Conservation (phyloP, 2,888 invertebrate species). For the Ophion ellenae region DNA sequence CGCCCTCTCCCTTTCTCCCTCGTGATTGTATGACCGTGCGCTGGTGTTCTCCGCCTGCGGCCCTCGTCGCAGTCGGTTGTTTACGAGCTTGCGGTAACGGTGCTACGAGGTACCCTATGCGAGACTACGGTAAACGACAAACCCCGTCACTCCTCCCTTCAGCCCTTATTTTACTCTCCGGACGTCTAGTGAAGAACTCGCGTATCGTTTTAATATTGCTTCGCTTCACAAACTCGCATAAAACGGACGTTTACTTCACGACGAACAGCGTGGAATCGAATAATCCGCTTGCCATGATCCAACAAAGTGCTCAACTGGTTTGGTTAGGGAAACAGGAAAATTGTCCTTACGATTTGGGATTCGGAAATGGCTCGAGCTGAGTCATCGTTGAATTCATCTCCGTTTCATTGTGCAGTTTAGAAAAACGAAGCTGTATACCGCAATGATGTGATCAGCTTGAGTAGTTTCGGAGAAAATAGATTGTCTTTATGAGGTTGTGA, state of each 20-base stretch:
- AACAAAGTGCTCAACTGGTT: not conserved
- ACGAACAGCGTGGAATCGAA: slow-evolving; percentile 7
- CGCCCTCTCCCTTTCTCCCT: slow-evolving; percentile 54
- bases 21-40: slow-evolving; percentile 31
- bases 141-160: slow-evolving; percentile 12
- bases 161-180: slow-evolving; percentile 34
- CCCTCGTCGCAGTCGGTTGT: slow-evolving; percentile 55
- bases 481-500: too few species aligned
- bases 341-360: too few species aligned
- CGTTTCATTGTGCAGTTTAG: too few species aligned
- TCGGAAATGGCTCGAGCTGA: too few species aligned
- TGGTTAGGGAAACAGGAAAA: not conserved
- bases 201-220: slow-evolving; percentile 47
- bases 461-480: too few species aligned
- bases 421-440: too few species aligned
- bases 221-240: slow-evolving; percentile 15
- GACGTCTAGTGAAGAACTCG: slow-evolving; percentile 35
- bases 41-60: slow-evolving; percentile 46
- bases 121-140: slow-evolving; percentile 63
- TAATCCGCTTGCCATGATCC: not conserved
- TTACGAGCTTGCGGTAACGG: slow-evolving; percentile 62
- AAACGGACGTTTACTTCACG: not conserved
- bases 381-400: too few species aligned
- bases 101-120: slow-evolving; percentile 44
- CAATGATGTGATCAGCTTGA: too few species aligned